phyloP scores from a whole-genome alignment of 2,888 invertebrate genomes.

The Cyrtodaria siliqua region DNA sequence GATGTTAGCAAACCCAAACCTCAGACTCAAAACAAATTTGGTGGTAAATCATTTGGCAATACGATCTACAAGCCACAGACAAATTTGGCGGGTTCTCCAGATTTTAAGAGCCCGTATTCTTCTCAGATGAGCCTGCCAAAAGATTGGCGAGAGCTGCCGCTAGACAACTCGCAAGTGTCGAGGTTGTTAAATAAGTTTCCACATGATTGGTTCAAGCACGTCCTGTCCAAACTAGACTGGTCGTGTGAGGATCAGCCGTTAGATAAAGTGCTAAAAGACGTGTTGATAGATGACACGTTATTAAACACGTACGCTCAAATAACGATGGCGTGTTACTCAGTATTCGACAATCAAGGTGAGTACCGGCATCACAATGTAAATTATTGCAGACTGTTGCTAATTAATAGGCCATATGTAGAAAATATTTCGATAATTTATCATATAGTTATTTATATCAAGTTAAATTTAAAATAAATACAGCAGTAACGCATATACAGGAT shows the following conservation, averaged over 20 bases:
- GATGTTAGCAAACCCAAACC: constrained; percentile 72
- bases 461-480: too few species aligned
- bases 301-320: constrained; percentile 81
- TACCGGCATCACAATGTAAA: too few species aligned
- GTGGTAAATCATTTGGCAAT: constrained; percentile 60
- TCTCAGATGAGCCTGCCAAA: constrained; percentile 79
- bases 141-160: constrained; percentile 81
- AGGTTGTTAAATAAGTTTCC: constrained; percentile 77
- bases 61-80: constrained; percentile 80
- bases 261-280: constrained; percentile 74
- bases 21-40: constrained; percentile 36
- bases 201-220: constrained; percentile 81
- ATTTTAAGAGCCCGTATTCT: constrained; percentile 80
- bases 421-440: too few species aligned
- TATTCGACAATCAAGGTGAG: constrained; percentile 81
- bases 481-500: too few species aligned
- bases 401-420: too few species aligned
- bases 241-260: constrained; percentile 68
- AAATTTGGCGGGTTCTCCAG: constrained; percentile 80
- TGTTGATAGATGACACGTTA: constrained; percentile 76
- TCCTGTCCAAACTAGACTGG: constrained; percentile 75
- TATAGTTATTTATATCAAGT: too few species aligned
- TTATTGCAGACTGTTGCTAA: too few species aligned
- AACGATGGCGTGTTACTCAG: constrained; percentile 83
- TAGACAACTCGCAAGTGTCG: constrained; percentile 78